Evolutionary conservation across 1,140 invertebrate species (phyloP), one percentile per base, ranked within the genome.

Genomic region (Galleria mellonella): DNA sequence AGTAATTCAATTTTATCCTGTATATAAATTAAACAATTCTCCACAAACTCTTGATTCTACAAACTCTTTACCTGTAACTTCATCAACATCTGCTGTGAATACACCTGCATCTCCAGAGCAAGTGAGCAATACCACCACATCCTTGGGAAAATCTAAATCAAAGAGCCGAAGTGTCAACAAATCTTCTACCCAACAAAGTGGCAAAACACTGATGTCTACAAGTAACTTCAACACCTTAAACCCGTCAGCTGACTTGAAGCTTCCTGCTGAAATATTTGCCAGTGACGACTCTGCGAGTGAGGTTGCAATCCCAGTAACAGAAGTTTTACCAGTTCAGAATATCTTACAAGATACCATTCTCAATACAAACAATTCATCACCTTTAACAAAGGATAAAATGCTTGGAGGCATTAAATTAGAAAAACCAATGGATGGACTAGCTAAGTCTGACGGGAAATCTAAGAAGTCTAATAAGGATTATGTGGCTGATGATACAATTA

Each of bases 211-310:
- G 10, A 39, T 69, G 27, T 47, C 62, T 42, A 40, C 70, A 35
- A 65, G 51, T 40, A 74, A 65, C 58, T 83, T 71, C 33, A 75
- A 83, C 53, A 42, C 56, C 6, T 23, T 6, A 23, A 76, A 72
- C 14, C 69, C 73, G 29, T 59, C 79, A 32, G 65, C 74, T 35
- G 79, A 85, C 51, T 71, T 79, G 41, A 83, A 72, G 50, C 62
- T 85, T 9, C 82, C 82, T 15, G 82, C 82, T 51, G 79, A 85
- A 35, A 83, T 83, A 55, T 83, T 85, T 67, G 82, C 82, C 32
- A 83, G 79, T 53, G 79, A 85, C 61, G 82, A 85, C 48, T 85
- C 82, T 29, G 59, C 73, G 4, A 82, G 81, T 51, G 82, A 83
- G 43, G 58, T 62, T 17, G 77, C 79, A 4, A 40, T 73, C 2